phyloP scores from a whole-genome alignment of 2,797 vertebrate genomes.

The Erethizon dorsatum region DNA sequence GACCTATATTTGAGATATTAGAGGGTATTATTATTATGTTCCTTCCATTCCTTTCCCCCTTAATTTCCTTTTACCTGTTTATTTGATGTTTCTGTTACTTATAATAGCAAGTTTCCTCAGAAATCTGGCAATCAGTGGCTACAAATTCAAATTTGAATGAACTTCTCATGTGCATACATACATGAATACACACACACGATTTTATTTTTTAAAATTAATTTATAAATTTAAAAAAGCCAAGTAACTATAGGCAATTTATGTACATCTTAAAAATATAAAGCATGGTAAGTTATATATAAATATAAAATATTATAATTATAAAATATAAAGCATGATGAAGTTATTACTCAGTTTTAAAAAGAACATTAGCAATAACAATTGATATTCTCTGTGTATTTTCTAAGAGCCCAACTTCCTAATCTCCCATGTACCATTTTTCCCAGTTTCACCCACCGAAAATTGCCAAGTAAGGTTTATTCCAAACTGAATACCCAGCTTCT shows the following conservation, averaged over 20 bases:
- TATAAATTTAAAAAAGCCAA: slow-evolving; percentile 24
- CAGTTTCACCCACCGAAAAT: neutral
- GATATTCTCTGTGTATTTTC: neutral
- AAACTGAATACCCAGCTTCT: neutral
- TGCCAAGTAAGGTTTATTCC: neutral
- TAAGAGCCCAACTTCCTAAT: neutral
- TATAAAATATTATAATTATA: no score
- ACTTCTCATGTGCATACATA: neutral
- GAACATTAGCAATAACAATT: neutral
- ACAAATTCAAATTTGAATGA: neutral
- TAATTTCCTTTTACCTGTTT: slow-evolving; percentile 20
- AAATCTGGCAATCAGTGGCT: neutral
- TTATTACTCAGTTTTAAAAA: neutral
- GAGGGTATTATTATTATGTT: neutral
- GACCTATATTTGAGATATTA: neutral
- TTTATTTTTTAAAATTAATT: neutral
- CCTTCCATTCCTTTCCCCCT: neutral
- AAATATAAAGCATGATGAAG: neutral
- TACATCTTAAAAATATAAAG: neutral
- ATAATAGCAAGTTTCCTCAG: neutral
- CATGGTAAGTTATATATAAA: neutral
- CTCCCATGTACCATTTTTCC: neutral
- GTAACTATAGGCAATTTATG: neutral
- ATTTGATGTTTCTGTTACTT: neutral
- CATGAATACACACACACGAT: neutral